Percentiles rank a stretch among this genome's conserved stretches.
Evolutionary conservation across 2,797 vertebrate species (phyloP).

Genomic region (Antrozous pallidus): DNA sequence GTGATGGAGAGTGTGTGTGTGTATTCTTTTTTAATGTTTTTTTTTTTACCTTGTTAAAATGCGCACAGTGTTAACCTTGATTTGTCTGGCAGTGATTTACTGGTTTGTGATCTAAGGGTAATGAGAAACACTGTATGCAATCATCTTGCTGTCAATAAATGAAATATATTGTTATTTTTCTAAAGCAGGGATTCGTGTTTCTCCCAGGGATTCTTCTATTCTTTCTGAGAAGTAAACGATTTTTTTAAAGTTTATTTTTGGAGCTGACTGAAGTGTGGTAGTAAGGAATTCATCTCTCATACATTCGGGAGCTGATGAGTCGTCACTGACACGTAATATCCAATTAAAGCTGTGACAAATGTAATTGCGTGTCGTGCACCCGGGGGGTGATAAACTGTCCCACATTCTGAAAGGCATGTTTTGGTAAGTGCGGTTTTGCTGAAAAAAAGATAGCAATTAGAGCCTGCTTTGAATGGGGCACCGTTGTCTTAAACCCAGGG

Average conservation of each 20-base stretch:
- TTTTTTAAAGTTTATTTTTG: conserved; percentile 41
- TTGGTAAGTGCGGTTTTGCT: conserved; percentile 62
- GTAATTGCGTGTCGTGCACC: conserved; percentile 44
- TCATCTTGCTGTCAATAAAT: conserved; percentile 79
- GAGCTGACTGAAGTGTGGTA: conserved; percentile 20
- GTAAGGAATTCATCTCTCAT: conserved; percentile 56
- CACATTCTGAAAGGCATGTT: conserved; percentile 58
- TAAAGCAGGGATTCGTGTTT: conserved; percentile 70
- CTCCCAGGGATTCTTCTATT: conserved; percentile 29
- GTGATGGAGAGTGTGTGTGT: conserved; percentile 52
- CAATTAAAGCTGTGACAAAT: conserved; percentile 64
- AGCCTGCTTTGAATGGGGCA: conserved; percentile 48
- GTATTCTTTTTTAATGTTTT: background rate
- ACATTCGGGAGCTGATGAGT: conserved; percentile 62
- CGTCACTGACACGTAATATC: conserved; percentile 59
- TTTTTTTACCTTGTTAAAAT: conserved; percentile 75
- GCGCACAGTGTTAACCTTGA: conserved; percentile 76
- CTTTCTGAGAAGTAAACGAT: conserved; percentile 64
- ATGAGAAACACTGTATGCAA: conserved; percentile 72
- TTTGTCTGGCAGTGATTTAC: conserved; percentile 76
- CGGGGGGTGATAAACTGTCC: conserved; percentile 61
- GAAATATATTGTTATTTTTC: conserved; percentile 74
- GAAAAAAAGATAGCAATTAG: conserved; percentile 66
- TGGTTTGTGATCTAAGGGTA: conserved; percentile 69
- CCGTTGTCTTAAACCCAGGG: conserved; percentile 65